Conservation (phyloP, 2,113 vertebrate species). For the Laterallus jamaicensis region DNA sequence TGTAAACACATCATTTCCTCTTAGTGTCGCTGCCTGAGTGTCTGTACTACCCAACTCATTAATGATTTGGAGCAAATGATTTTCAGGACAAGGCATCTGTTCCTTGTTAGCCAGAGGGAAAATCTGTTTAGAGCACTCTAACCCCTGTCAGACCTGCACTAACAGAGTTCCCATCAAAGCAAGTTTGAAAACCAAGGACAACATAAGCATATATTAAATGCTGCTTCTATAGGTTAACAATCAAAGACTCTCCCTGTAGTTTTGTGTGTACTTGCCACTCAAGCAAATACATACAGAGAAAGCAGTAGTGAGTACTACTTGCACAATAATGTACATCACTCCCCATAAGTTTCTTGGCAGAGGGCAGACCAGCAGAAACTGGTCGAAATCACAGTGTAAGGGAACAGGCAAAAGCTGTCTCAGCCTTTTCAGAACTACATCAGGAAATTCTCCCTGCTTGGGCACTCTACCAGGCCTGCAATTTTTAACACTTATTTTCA, state of each 20-base stretch:
- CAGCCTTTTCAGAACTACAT: not conserved
- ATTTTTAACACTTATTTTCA: not conserved
- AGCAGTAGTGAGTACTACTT: not conserved
- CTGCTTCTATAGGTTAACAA: not conserved
- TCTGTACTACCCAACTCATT: not conserved
- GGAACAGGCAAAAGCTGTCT: not conserved
- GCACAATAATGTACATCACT: rapidly evolving
- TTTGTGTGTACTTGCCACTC: not conserved
- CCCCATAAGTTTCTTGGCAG: not conserved
- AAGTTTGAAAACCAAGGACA: not conserved
- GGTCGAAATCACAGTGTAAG: not conserved
- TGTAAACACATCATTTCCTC: not conserved
- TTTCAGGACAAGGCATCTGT: not conserved
- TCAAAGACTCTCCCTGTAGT: not conserved
- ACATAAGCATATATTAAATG: not conserved
- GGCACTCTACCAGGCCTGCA: not conserved
- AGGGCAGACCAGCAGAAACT: not conserved
- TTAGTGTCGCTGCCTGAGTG: not conserved
- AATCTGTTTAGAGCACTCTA: not conserved
- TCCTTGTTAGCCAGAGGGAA: not conserved
- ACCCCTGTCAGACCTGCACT: not conserved
- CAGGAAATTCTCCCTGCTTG: not conserved
- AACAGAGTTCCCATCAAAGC: not conserved
- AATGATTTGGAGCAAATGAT: not conserved
- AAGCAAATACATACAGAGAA: not conserved